Evolutionary conservation across 2,797 vertebrate species (phyloP).

Genomic region (Ibycter americanus): DNA sequence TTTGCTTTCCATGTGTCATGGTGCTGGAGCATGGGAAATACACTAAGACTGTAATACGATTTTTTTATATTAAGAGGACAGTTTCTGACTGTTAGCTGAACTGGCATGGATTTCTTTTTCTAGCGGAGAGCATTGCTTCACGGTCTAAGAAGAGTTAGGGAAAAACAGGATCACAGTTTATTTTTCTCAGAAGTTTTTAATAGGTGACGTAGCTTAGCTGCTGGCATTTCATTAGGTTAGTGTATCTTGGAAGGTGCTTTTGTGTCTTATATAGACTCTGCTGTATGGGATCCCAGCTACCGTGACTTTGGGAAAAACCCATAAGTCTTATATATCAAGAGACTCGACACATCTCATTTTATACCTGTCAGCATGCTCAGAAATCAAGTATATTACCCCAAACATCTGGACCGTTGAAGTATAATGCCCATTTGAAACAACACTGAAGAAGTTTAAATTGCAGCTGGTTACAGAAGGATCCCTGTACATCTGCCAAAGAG

Average conservation of each 20-base stretch:
- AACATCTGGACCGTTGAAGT: not conserved
- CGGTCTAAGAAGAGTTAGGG: not conserved
- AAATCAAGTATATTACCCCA: not conserved
- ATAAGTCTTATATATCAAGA: not conserved
- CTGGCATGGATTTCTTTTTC: not conserved
- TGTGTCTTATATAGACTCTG: not conserved
- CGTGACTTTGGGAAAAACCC: not conserved
- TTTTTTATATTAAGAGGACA: not conserved
- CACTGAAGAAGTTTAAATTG: not conserved
- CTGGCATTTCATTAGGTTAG: not conserved
- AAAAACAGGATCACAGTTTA: not conserved
- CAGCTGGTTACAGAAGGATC: not conserved
- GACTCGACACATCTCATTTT: not conserved
- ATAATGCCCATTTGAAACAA: not conserved
- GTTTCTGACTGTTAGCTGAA: not conserved
- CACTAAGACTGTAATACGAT: too few relatives aligned
- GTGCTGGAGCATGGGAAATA: not conserved
- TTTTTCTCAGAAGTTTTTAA: not conserved
- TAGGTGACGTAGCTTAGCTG: not conserved
- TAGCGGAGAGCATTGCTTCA: not conserved
- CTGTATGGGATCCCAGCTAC: not conserved
- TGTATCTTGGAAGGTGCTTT: not conserved
- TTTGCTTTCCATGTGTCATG: not conserved
- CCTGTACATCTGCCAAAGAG: not conserved
- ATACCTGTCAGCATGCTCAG: not conserved